Base-by-base conservation (phyloP, 2,797 vertebrate genomes). In the Catharus ustulatus region DNA sequence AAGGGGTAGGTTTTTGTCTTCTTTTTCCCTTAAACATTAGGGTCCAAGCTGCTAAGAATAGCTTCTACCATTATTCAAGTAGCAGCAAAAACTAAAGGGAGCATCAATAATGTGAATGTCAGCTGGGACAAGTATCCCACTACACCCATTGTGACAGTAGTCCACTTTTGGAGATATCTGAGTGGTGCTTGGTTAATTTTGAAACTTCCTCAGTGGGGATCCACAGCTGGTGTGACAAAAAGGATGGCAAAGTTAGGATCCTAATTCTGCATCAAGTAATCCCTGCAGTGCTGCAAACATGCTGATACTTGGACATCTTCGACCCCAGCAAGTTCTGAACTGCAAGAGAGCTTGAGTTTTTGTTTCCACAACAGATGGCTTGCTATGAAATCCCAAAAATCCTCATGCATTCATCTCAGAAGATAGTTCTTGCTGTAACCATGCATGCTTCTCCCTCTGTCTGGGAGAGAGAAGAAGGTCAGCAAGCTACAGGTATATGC, bases 31-130 rank as follows among this genome's bases (percentile, higher is more conserved):
- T 69, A 45, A 95, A 87, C 73, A 89, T 93, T 90, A 93, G 82
- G 38, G 64, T 94, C 74, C 69, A 27, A 3, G 13, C 2, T 18
- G 64, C 90, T 96, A 96, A 96, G 77, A 96, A 97, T 96, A 97
- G 74, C 62, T 86, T 76, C 66, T 89, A 67, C 61, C 6, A 11
- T 89, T 89, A 88, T 80, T 71, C 73, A 72, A 95, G 80, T 73
- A 82, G 52, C 59, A 85, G 81, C 64, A 87, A 77, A 93, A 95
- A 93, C 52, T 68, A 87, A 43, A 49, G 90, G 66, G 67, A 71
- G 10, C 64, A 67, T 90, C 80, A 90, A 83, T 74, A 75, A 90
- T n/a, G 23, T 64, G 72, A 89, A 68, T 85, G 74, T 58, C 72
- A 93, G 71, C 10, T 23, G 45, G 85, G 89, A 62, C 78, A 77